These are phyloP conservation scores for Felis chaus DNA, from an alignment of 2,113 vertebrate species.

Conservation along the genomic window DNA sequence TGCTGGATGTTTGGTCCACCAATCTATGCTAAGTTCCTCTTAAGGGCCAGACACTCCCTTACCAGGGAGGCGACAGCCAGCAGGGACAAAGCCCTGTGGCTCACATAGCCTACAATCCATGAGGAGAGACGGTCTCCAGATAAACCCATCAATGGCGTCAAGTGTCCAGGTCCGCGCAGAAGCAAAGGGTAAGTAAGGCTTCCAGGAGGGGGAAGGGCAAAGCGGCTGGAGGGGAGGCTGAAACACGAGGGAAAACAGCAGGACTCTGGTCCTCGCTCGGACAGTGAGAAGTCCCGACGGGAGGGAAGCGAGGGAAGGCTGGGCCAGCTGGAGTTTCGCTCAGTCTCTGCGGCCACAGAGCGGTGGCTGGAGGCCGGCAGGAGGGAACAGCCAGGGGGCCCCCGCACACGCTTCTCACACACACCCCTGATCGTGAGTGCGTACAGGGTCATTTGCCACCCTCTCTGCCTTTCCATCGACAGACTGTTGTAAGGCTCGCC, in stretches of 20 bases:
- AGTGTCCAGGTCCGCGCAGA: background rate
- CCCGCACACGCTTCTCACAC: background rate
- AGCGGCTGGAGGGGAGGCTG: too few relatives aligned
- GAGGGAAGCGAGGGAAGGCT: background rate
- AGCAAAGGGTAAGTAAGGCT: too few relatives aligned
- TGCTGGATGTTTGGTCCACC: background rate
- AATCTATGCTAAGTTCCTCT: background rate
- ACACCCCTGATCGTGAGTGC: too few relatives aligned
- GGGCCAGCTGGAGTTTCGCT: background rate
- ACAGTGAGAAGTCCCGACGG: background rate
- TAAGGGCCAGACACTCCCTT: background rate
- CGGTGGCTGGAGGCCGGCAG: background rate
- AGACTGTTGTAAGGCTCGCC: background rate
- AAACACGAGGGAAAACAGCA: background rate
- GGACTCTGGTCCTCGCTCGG: background rate
- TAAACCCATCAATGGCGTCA: background rate
- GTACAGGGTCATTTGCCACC: rapidly evolving
- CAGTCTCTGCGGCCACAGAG: background rate
- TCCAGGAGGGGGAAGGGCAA: background rate
- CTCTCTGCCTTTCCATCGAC: background rate
- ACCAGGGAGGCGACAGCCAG: too few relatives aligned
- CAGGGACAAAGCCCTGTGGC: background rate
- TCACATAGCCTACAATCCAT: rapidly evolving
- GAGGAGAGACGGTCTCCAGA: background rate
- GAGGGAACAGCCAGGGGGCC: too few relatives aligned